Evolutionary conservation across 1,140 invertebrate species (phyloP), one percentile per base, ranked within the genome.

Genomic region (Panulirus ornatus): DNA sequence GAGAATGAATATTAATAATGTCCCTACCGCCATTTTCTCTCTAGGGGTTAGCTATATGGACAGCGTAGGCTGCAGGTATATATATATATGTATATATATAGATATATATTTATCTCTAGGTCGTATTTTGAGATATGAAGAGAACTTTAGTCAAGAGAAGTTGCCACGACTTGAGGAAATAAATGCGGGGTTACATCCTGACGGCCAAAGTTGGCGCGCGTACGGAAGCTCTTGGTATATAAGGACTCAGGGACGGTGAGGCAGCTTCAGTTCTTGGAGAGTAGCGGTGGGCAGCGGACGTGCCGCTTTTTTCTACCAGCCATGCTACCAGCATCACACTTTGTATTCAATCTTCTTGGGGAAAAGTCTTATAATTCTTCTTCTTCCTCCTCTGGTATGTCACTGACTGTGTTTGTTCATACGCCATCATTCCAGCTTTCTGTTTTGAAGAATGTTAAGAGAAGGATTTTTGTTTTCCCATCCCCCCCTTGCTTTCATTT

Each of bases 1-100:
- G 87, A 83, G 87, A 89, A 89, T 89, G 87, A 89, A 89, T 89
- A 83, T 89, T 89, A 84, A 89, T 89, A 83, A 81, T 84, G 79
- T 89, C 87, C 75, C 47, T 75, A 54, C 44, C 79, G 79, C 79
- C 76, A 30, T 76, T 73, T 75, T 58, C n/a, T 47, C 66, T 54
- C 40, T 2, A 16, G 27, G 51, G 36, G 22, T 22, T 70, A 0
- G 9, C 76, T 44, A 38, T 27, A 44, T 30, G 36, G 70, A 75
- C n/a, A 36, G n/a, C 2, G 16, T 71, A 66, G n/a, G 58, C 58
- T 66, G 58, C n/a, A 66, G 2, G n/a, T n/a, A n/a, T n/a, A n/a
- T n/a, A n/a, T n/a, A n/a, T n/a, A n/a, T n/a, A n/a, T n/a, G n/a
- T n/a, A n/a, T n/a, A n/a, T n/a, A n/a, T n/a, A n/a, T n/a, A n/a